phyloP scores from a whole-genome alignment of 2,888 invertebrate genomes.

The Caenorhabditis macrosperma region DNA sequence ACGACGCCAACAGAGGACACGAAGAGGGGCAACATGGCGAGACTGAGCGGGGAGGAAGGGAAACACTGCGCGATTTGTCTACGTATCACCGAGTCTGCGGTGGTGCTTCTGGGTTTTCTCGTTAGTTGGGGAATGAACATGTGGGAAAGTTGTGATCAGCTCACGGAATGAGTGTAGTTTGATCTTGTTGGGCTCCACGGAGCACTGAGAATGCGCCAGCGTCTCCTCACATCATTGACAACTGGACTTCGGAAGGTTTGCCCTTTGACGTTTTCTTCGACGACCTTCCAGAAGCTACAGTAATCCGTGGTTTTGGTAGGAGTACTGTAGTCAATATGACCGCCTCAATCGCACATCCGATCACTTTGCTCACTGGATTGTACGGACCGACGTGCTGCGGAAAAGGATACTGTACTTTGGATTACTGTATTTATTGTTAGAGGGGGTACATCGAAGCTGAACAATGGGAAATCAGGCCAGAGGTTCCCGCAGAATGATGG shows the following conservation, averaged over 20 bases:
- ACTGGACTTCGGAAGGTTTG: not conserved
- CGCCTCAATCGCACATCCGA: constrained; percentile 25
- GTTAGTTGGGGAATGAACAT: too few species aligned
- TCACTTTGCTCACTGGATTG: constrained; percentile 9
- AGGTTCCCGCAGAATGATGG: not conserved
- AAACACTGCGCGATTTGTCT: not conserved
- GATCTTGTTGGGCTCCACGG: too few species aligned
- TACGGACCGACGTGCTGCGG: constrained; percentile 24
- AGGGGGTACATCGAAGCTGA: not conserved
- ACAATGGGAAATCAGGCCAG: not conserved
- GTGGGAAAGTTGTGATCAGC: too few species aligned
- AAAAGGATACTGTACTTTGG: not conserved
- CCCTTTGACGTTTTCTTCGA: not conserved
- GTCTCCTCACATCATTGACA: not conserved
- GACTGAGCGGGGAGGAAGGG: not conserved
- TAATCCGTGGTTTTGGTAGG: not conserved
- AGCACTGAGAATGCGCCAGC: not conserved
- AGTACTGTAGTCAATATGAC: constrained; percentile 1
- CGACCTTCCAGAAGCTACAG: not conserved
- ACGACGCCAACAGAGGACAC: constrained; percentile 24
- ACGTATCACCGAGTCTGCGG: too few species aligned
- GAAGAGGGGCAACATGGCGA: constrained; percentile 18
- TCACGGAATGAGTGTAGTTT: too few species aligned
- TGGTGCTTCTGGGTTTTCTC: too few species aligned
- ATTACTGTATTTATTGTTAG: not conserved